Base-by-base conservation (phyloP, 2,113 vertebrate genomes). In the Menidia beryllina region DNA sequence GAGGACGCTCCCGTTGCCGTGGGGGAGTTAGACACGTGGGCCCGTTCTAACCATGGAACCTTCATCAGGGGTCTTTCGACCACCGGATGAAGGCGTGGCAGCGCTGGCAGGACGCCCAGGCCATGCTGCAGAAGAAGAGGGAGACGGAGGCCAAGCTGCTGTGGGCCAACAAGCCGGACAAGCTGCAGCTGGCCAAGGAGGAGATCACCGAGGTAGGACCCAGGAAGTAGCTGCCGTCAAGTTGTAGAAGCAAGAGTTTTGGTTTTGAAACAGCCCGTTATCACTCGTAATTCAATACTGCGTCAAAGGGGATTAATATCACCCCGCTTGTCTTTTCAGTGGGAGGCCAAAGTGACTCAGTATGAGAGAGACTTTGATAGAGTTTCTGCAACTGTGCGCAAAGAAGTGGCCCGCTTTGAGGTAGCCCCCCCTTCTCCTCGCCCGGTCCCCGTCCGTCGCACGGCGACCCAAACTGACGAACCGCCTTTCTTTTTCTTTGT, bases 41-140 rank as follows among this genome's bases (percentile, higher is more conserved):
- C n/a, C n/a, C n/a, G n/a, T n/a, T n/a, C n/a, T n/a, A n/a, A n/a
- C n/a, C n/a, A n/a, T n/a, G n/a, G n/a, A n/a, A n/a, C n/a, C n/a
- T n/a, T n/a, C n/a, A n/a, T n/a, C 88, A 99, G 98, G 96, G 94
- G 23, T 96, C 95, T 50, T 99, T 99, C 24, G 97, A 99, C 89
- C 96, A 99, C 65, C 94, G 98, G 55, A 98, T 99, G 94, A 98
- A 96, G 93, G 90, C 91, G 1, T 99, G 98, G 98, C 98, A 99
- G 92, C 95, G 96, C 15, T 99, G 98, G 98, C 98, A 99, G 92
- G 98, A 99, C 0, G 95, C 95, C 48, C 96, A 97, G 86, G 59
- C 92, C 81, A 94, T 81, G 51, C 92, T 99, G 86, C 97, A 98
- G 92, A 98, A 97, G 93, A 99, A 98, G 84, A 94, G 97, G 54